phyloP scores from a whole-genome alignment of 2,888 invertebrate species.

The Melinaea marsaeus region DNA sequence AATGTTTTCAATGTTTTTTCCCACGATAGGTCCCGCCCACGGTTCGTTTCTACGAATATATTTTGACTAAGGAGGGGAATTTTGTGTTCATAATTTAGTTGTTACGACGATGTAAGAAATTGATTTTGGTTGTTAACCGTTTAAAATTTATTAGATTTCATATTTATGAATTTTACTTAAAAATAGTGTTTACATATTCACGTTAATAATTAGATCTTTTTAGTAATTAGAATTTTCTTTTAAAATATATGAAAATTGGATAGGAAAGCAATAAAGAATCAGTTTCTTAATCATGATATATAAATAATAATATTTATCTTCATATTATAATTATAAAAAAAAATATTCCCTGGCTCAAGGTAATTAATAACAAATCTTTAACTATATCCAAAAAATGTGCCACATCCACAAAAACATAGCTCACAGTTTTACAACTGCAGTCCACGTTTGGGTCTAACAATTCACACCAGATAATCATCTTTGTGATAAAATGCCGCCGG shows the following conservation, averaged over 20 bases:
- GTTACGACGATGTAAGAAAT: conserved; percentile 50
- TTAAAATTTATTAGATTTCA: no score
- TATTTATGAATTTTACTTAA: no score
- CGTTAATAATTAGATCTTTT: no score
- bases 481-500: conserved; percentile 58
- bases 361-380: no score
- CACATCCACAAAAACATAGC: conserved; percentile 35
- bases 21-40: conserved; percentile 64
- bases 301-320: no score
- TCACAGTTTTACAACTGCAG: conserved; percentile 48
- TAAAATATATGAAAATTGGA: no score
- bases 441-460: conserved; percentile 58
- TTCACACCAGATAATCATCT: conserved; percentile 74
- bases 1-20: conserved; percentile 61
- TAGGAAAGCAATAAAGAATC: no score
- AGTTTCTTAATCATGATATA: no score
- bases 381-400: conserved; percentile 20
- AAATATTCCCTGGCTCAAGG: no score
- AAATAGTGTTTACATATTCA: no score
- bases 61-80: conserved; percentile 59
- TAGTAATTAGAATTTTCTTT: no score
- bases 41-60: conserved; percentile 61
- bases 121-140: conserved; percentile 34
- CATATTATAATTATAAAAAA: no score
- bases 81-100: conserved; percentile 63